Percentiles rank a stretch among this genome's conserved stretches.
phyloP scores from a whole-genome alignment of 2,113 vertebrate genomes.

The Gallinago jamesoni region DNA sequence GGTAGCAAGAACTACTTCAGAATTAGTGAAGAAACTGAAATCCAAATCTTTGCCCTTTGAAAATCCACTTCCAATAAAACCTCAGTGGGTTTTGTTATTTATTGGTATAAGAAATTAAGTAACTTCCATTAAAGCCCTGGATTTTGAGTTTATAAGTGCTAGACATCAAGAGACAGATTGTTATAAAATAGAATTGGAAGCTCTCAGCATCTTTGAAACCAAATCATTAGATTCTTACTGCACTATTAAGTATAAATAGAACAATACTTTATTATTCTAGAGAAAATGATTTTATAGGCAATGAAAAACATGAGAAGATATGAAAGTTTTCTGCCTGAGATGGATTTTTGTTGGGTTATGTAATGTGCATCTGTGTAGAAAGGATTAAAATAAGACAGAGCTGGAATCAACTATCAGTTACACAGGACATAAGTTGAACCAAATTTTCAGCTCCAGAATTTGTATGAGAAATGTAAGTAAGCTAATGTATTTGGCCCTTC shows the following conservation, averaged over 20 bases:
- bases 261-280: not conserved
- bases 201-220: not conserved
- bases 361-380: not conserved
- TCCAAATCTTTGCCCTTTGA: not conserved
- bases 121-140: not conserved
- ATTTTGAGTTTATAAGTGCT: not conserved
- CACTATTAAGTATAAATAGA: not conserved
- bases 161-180: not conserved
- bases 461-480: not conserved
- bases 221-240: not conserved
- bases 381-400: not conserved
- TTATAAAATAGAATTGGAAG: not conserved
- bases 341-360: not conserved
- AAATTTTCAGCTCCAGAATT: not conserved
- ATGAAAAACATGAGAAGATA: not conserved
- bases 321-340: not conserved
- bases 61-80: not conserved
- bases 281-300: not conserved
- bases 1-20: not conserved
- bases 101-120: not conserved
- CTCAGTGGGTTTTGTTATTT: not conserved
- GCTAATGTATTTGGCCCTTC: not conserved
- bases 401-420: not conserved
- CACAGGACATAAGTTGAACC: not conserved
- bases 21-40: not conserved